phyloP scores from a whole-genome alignment of 2,888 invertebrate genomes.

The Netelia melanura region DNA sequence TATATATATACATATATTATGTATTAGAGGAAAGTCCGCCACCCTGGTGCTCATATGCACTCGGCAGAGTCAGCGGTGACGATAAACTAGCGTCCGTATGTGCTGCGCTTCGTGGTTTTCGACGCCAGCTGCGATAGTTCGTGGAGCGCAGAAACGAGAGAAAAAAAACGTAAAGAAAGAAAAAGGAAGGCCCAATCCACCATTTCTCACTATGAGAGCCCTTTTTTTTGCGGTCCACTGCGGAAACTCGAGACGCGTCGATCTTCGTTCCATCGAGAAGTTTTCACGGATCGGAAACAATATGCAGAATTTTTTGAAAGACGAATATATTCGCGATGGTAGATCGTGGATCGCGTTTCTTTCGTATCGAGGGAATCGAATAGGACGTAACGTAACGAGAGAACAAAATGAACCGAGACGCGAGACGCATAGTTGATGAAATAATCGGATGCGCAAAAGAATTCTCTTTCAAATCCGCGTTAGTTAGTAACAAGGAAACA shows the following conservation, averaged over 20 bases:
- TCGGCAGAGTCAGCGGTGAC: conserved; percentile 42
- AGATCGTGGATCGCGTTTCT: too few relatives aligned
- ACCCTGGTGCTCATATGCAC: conserved; percentile 18
- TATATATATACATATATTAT: background rate
- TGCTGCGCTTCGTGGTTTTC: conserved; percentile 46
- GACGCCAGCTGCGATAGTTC: conserved; percentile 47
- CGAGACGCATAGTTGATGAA: conserved; percentile 54
- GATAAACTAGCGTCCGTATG: conserved; percentile 55
- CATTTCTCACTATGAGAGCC: conserved; percentile 31
- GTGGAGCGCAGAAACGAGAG: background rate
- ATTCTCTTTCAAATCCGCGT: conserved; percentile 38
- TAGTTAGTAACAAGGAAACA: conserved; percentile 37
- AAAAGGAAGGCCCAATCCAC: conserved; percentile 40
- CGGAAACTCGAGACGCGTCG: background rate
- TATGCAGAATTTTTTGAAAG: background rate
- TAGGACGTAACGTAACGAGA: background rate
- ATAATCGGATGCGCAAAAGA: conserved; percentile 47
- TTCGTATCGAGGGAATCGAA: background rate
- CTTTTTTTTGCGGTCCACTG: background rate
- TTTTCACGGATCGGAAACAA: background rate
- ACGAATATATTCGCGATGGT: too few relatives aligned
- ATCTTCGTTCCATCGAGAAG: too few relatives aligned
- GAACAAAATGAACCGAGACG: conserved; percentile 20
- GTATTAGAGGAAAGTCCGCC: conserved; percentile 29
- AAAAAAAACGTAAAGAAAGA: conserved; percentile 32